Evolutionary conservation across 2,888 invertebrate genomes (phyloP).

Genomic region (Neoscelio sp.): DNA sequence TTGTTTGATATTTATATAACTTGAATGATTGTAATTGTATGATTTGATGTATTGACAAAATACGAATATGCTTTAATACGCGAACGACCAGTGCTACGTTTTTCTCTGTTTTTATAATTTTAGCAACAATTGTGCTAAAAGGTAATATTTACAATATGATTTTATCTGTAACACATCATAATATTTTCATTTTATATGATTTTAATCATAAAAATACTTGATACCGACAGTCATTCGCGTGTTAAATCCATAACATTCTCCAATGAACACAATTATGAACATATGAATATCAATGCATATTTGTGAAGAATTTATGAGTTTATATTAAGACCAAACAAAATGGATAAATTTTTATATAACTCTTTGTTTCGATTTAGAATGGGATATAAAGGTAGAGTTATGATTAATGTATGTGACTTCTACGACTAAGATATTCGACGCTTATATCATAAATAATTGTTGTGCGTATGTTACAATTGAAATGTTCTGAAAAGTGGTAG

Average conservation of each 20-base stretch:
- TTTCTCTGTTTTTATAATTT: too few relatives aligned
- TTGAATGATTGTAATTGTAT: too few relatives aligned
- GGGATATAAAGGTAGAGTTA: slow-evolving; percentile 7
- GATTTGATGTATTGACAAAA: too few relatives aligned
- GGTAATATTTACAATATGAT: too few relatives aligned
- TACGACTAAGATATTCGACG: slow-evolving; percentile 26
- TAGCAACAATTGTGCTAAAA: too few relatives aligned
- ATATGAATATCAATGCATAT: slow-evolving; percentile 18
- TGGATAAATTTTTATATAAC: slow-evolving; percentile 31
- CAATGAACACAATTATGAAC: not conserved
- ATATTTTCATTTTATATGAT: too few relatives aligned
- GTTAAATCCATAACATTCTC: slow-evolving; percentile 9
- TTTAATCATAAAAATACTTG: too few relatives aligned
- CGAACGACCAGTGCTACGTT: too few relatives aligned
- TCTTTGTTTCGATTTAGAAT: slow-evolving; percentile 37
- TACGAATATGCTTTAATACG: too few relatives aligned
- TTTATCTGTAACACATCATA: too few relatives aligned
- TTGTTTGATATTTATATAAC: too few relatives aligned
- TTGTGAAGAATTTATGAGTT: slow-evolving; percentile 54
- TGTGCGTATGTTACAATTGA: slow-evolving; percentile 46
- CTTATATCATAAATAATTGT: slow-evolving; percentile 40
- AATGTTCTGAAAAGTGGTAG: slow-evolving; percentile 16
- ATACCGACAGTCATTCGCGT: too few relatives aligned
- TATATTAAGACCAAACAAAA: slow-evolving; percentile 32
- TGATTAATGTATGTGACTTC: slow-evolving; percentile 47